phyloP scores from a whole-genome alignment of 2,113 vertebrate species.

The Cisticola juncidis region DNA sequence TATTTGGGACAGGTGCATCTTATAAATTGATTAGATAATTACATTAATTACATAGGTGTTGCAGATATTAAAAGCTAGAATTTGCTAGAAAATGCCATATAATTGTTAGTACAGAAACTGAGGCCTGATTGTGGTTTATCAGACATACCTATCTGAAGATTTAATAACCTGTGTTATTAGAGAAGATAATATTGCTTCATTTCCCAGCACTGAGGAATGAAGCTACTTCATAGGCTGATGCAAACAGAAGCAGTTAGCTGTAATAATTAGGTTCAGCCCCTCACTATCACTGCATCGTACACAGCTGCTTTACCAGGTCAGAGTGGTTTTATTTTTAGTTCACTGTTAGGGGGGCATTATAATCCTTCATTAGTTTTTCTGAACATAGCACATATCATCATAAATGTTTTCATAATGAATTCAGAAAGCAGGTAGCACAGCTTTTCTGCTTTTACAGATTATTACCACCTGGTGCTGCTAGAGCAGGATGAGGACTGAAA shows the following conservation, averaged over 20 bases:
- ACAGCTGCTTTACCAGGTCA: neutral
- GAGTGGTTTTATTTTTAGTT: neutral
- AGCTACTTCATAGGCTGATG: neutral
- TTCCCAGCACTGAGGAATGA: neutral
- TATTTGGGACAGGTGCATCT: neutral
- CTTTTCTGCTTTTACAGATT: neutral
- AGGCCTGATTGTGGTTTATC: neutral
- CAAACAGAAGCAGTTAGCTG: neutral
- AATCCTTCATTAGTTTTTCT: constrained; percentile 5
- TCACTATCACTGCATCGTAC: neutral
- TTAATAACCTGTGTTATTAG: neutral
- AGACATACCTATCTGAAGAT: neutral
- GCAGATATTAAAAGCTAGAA: neutral
- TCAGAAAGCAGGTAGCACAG: neutral
- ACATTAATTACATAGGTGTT: neutral
- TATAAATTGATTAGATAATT: neutral
- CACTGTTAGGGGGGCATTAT: neutral
- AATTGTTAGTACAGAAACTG: neutral
- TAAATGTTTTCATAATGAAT: neutral
- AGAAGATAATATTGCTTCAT: constrained; percentile 1
- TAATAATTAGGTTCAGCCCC: neutral
- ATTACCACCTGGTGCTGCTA: neutral
- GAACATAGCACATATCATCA: neutral
- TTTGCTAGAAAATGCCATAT: neutral
- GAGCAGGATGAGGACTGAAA: neutral